phyloP scores from a whole-genome alignment of 1,140 invertebrate species.

The Proales similis region DNA sequence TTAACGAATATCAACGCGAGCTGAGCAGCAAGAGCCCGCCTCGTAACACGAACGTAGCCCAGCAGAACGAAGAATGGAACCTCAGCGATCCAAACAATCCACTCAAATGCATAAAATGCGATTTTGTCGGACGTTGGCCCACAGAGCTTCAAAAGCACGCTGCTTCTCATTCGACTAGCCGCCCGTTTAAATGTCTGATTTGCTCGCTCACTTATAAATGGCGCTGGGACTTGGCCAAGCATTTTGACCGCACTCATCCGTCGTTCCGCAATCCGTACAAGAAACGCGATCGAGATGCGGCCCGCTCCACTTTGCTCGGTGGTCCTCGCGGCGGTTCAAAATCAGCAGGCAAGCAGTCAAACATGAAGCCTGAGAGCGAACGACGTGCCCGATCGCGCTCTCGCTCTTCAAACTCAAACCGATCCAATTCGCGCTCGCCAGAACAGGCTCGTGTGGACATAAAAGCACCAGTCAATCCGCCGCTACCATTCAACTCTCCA shows the following conservation, averaged over 20 bases:
- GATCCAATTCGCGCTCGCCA: not conserved
- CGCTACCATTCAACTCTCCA: not conserved
- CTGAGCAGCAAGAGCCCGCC: constrained; percentile 38
- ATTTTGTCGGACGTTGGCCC: constrained; percentile 52
- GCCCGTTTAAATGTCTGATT: constrained; percentile 51
- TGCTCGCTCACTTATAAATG: constrained; percentile 52
- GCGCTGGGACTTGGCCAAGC: constrained; percentile 53
- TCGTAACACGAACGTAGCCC: constrained; percentile 47
- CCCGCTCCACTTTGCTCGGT: constrained; percentile 12
- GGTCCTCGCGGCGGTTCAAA: not conserved
- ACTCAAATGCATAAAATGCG: constrained; percentile 49
- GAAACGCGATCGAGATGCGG: constrained; percentile 41
- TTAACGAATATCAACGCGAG: constrained; percentile 37
- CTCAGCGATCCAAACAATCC: constrained; percentile 43
- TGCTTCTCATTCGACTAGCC: constrained; percentile 45
- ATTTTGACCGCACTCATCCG: constrained; percentile 51
- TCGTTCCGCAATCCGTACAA: constrained; percentile 51
- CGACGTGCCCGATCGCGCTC: constrained; percentile 3
- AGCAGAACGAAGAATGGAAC: constrained; percentile 46
- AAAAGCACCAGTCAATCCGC: constrained; percentile 3
- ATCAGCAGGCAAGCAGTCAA: not conserved
- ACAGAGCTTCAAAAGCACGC: constrained; percentile 52
- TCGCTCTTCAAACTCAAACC: not conserved
- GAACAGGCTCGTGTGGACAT: not conserved
- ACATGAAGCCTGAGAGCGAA: constrained; percentile 2